phyloP scores from a whole-genome alignment of 2,113 vertebrate genomes.

The Paratilapia polleni region DNA sequence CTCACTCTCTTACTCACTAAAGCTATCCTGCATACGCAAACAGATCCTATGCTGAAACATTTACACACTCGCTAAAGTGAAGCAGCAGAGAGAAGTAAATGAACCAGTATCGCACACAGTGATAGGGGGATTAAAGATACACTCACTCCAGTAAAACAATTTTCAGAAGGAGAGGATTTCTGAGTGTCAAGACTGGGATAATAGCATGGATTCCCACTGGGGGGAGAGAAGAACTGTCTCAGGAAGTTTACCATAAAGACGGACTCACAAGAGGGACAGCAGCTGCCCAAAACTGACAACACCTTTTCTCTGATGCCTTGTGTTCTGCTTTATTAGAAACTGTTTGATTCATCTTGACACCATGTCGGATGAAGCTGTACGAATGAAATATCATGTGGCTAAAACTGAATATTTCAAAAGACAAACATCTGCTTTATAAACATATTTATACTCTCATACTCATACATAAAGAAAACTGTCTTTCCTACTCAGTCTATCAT shows the following conservation, averaged over 20 bases:
- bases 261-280: slow-evolving; percentile 23
- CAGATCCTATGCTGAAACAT: slow-evolving; percentile 42
- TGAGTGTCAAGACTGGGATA: slow-evolving; percentile 12
- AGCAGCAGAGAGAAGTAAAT: slow-evolving; percentile 49
- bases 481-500: background rate
- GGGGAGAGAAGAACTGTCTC: background rate
- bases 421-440: background rate
- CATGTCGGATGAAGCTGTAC: background rate
- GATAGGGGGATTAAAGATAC: slow-evolving; percentile 48
- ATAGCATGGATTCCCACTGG: slow-evolving; percentile 22
- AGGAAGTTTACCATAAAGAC: slow-evolving; percentile 37
- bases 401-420: slow-evolving; percentile 25
- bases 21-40: slow-evolving; percentile 46
- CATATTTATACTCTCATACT: background rate
- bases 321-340: slow-evolving; percentile 24
- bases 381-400: slow-evolving; percentile 32
- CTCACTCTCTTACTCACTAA: slow-evolving; percentile 60
- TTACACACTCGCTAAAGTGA: slow-evolving; percentile 43
- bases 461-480: background rate
- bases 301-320: background rate
- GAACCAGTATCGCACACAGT: slow-evolving; percentile 36
- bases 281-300: slow-evolving; percentile 17
- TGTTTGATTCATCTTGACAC: slow-evolving; percentile 32
- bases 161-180: slow-evolving; percentile 28
- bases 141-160: slow-evolving; percentile 28